Conservation (phyloP, 2,888 invertebrate genomes). For the Crossocerus cetratus region DNA sequence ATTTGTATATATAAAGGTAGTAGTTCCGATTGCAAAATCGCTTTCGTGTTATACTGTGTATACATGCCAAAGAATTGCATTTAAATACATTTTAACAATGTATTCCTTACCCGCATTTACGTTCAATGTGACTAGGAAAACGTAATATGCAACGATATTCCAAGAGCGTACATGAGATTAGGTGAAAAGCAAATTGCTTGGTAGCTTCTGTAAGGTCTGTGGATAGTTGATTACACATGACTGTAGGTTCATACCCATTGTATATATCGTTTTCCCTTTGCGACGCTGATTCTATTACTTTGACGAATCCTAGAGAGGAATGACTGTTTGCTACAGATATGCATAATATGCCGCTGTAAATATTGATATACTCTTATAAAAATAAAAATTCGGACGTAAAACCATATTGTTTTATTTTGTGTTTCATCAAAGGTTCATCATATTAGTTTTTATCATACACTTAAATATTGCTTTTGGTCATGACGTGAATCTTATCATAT, state of each 20-base stretch:
- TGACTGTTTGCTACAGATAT: constrained; percentile 56
- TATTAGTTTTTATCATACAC: background rate
- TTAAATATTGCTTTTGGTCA: constrained; percentile 17
- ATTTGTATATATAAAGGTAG: constrained; percentile 43
- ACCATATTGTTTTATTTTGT: constrained; percentile 5
- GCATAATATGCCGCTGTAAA: constrained; percentile 61
- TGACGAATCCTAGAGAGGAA: constrained; percentile 38
- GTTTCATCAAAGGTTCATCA: background rate
- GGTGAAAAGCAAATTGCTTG: no score
- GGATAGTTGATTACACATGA: constrained; percentile 15
- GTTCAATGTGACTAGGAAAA: constrained; percentile 23
- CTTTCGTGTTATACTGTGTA: constrained; percentile 51
- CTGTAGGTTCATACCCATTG: constrained; percentile 47
- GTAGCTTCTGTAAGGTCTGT: no score
- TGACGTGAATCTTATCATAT: background rate
- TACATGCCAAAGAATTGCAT: constrained; percentile 74
- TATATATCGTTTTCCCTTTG: constrained; percentile 51
- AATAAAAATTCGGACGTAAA: constrained; percentile 59
- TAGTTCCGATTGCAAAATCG: constrained; percentile 28
- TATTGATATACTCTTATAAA: constrained; percentile 58
- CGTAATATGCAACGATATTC: constrained; percentile 1
- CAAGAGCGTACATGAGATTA: background rate
- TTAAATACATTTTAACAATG: constrained; percentile 63
- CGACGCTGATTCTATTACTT: constrained; percentile 25
- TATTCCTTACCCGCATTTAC: constrained; percentile 56